phyloP scores from a whole-genome alignment of 2,888 invertebrate species.

The Pycnomerus fuliginosus region DNA sequence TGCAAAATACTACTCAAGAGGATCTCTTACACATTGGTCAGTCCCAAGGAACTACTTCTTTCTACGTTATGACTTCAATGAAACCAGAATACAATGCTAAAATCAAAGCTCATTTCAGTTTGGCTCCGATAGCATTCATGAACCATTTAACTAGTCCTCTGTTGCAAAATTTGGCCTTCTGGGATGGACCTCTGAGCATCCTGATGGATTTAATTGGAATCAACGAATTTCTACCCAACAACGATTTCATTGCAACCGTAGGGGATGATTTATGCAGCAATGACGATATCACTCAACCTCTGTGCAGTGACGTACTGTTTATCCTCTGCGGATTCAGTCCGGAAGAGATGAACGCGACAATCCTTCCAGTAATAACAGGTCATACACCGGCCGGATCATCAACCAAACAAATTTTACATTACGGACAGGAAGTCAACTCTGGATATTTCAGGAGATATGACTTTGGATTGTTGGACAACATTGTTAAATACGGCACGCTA shows the following conservation, averaged over 20 bases:
- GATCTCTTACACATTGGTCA: slow-evolving; percentile 64
- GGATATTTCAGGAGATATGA: slow-evolving; percentile 56
- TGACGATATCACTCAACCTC: slow-evolving; percentile 12
- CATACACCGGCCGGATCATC: slow-evolving; percentile 50
- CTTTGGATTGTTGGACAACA: slow-evolving; percentile 50
- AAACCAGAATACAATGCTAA: slow-evolving; percentile 65
- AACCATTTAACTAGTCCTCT: slow-evolving; percentile 52
- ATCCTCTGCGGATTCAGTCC: slow-evolving; percentile 36
- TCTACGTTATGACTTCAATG: slow-evolving; percentile 65
- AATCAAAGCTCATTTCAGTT: slow-evolving; percentile 63
- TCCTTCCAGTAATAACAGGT: slow-evolving; percentile 37
- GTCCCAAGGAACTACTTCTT: slow-evolving; percentile 71
- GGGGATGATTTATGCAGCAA: slow-evolving; percentile 25
- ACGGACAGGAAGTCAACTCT: slow-evolving; percentile 36
- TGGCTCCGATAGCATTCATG: slow-evolving; percentile 70
- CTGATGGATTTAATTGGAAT: slow-evolving; percentile 27
- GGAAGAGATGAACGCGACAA: slow-evolving; percentile 35
- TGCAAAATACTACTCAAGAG: slow-evolving; percentile 57
- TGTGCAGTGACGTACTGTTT: slow-evolving; percentile 37
- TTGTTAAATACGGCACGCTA: slow-evolving; percentile 40
- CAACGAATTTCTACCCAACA: slow-evolving; percentile 65
- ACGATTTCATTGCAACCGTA: slow-evolving; percentile 47
- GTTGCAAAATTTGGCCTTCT: slow-evolving; percentile 5
- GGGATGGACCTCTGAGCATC: slow-evolving; percentile 4
- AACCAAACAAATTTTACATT: slow-evolving; percentile 69